Percentiles rank a stretch among this genome's conserved stretches.
phyloP scores from a whole-genome alignment of 2,888 invertebrate species.

The Gandaritis pyraliata region DNA sequence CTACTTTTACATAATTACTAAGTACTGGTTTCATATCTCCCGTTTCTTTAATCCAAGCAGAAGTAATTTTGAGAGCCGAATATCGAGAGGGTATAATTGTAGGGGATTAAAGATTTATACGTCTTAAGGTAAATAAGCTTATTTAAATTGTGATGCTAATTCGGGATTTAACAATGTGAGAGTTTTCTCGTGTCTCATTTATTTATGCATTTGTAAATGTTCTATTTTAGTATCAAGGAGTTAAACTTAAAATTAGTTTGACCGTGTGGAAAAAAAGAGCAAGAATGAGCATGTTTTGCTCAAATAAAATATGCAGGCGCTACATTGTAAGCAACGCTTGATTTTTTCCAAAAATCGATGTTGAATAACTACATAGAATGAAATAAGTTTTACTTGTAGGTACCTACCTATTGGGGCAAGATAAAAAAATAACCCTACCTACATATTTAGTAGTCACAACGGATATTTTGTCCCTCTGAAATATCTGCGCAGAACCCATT shows the following conservation, averaged over 20 bases:
- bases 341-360: too few relatives aligned
- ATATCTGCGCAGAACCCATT: too few relatives aligned
- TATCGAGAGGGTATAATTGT: conserved; percentile 34
- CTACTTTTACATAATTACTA: too few relatives aligned
- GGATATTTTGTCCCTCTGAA: too few relatives aligned
- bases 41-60: not conserved
- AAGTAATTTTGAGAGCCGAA: conserved; percentile 16
- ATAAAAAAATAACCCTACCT: too few relatives aligned
- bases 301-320: not conserved
- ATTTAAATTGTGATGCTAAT: conserved; percentile 38
- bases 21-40: not conserved
- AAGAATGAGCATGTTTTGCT: not conserved
- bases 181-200: conserved; percentile 30
- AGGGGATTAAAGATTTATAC: conserved; percentile 49
- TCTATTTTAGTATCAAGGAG: not conserved
- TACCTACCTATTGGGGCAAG: too few relatives aligned
- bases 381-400: too few relatives aligned
- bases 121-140: conserved; percentile 41
- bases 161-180: conserved; percentile 28
- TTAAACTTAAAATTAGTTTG: too few relatives aligned
- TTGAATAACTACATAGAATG: too few relatives aligned
- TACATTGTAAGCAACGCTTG: too few relatives aligned
- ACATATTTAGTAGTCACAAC: too few relatives aligned
- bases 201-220: not conserved
- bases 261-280: too few relatives aligned